These are phyloP conservation scores for Empidonax alnorum DNA, from an alignment of 2,113 vertebrate species.

Conservation along the genomic window DNA sequence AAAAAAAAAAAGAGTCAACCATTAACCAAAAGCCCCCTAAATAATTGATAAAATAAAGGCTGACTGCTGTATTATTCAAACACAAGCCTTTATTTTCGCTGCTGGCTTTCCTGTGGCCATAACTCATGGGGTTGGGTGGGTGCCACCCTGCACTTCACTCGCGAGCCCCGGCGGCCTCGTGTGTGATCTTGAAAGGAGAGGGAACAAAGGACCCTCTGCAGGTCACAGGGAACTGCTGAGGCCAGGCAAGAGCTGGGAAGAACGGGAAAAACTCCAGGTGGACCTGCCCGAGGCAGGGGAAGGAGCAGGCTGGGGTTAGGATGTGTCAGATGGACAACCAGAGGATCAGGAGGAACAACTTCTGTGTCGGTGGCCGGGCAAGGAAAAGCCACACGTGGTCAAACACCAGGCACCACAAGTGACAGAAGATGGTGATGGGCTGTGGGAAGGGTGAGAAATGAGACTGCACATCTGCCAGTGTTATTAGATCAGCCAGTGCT, in stretches of 20 bases:
- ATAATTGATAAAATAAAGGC: background rate
- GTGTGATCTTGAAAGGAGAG: conserved; percentile 51
- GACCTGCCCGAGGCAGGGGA: background rate
- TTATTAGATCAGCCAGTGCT: background rate
- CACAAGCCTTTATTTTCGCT: background rate
- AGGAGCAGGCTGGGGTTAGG: background rate
- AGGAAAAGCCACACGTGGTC: background rate
- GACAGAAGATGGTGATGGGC: background rate
- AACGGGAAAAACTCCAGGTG: background rate
- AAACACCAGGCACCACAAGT: background rate
- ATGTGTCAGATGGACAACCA: background rate
- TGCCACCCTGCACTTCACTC: background rate
- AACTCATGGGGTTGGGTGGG: background rate
- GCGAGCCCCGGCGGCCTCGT: background rate
- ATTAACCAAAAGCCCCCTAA: background rate
- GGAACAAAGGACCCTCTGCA: conserved; percentile 37
- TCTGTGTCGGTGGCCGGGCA: background rate
- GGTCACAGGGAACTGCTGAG: background rate
- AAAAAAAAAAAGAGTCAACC: background rate
- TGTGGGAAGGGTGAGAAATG: background rate
- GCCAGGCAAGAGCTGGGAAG: background rate
- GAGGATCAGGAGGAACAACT: background rate
- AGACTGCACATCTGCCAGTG: background rate
- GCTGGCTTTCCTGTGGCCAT: background rate
- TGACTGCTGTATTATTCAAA: background rate